phyloP scores from a whole-genome alignment of 2,797 vertebrate species.

The Mormyrus hasselquistii region DNA sequence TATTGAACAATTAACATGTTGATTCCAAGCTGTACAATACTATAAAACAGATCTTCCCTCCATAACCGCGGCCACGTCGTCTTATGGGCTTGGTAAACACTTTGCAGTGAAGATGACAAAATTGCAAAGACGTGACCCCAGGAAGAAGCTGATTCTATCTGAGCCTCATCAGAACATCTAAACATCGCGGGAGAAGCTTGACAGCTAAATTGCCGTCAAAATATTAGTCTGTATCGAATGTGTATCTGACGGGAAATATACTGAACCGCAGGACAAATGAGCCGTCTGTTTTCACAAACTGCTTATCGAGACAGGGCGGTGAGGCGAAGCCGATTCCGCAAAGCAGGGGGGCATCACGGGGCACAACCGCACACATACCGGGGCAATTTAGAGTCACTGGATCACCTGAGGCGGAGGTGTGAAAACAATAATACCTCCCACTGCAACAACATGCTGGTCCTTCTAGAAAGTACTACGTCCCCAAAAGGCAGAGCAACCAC shows the following conservation, averaged over 20 bases:
- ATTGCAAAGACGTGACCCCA: neutral
- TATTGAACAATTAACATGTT: neutral
- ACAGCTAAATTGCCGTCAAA: constrained; percentile 2
- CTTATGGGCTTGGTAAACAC: neutral
- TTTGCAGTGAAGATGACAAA: neutral
- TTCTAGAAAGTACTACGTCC: neutral
- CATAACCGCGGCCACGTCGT: neutral
- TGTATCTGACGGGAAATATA: neutral
- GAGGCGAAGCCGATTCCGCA: neutral
- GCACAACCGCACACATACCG: neutral
- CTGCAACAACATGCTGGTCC: neutral
- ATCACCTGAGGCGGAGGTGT: neutral
- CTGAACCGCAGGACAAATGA: neutral
- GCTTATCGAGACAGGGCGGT: neutral
- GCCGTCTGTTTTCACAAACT: neutral
- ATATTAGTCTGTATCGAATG: neutral
- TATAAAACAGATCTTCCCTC: neutral
- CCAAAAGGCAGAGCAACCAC: neutral
- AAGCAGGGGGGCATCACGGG: neutral
- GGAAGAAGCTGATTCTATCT: neutral
- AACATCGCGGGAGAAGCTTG: neutral
- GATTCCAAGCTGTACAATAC: neutral
- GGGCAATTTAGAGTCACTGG: neutral
- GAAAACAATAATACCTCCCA: neutral
- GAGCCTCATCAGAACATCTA: neutral